Conservation (phyloP, 2,888 invertebrate genomes). For the Horisme vitalbata region DNA sequence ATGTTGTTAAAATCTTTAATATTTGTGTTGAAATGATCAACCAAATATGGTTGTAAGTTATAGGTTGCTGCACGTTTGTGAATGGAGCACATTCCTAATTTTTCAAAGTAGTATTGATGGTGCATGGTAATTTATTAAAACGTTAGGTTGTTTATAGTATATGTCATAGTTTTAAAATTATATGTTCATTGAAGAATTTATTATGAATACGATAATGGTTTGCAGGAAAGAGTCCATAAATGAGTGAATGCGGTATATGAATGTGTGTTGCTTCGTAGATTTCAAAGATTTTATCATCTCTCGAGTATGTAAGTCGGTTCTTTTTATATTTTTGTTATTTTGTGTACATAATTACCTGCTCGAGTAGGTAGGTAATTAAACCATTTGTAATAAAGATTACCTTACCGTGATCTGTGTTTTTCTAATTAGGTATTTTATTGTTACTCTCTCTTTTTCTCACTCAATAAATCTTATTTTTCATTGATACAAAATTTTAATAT, state of each 20-base stretch:
- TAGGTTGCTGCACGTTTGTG: too few species aligned
- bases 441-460: constrained; percentile 1
- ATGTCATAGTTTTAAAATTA: not conserved
- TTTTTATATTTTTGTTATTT: constrained; percentile 61
- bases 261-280: constrained; percentile 1
- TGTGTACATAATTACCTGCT: constrained; percentile 53
- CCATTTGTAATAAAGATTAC: constrained; percentile 74
- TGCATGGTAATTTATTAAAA: constrained; percentile 1
- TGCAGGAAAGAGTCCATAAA: not conserved
- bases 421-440: constrained; percentile 31
- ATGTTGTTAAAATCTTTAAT: too few species aligned
- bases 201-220: not conserved
- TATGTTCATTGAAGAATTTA: constrained; percentile 6
- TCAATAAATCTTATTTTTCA: constrained; percentile 10
- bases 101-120: constrained; percentile 1
- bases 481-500: too few species aligned
- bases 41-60: too few species aligned
- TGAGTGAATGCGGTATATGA: not conserved
- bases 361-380: constrained; percentile 57
- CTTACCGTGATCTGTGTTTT: constrained; percentile 60
- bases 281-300: constrained; percentile 8
- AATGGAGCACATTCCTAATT: constrained; percentile 9
- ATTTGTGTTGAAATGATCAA: too few species aligned
- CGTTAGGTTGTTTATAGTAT: constrained; percentile 5
- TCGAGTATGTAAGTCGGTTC: constrained; percentile 30